A percentile compares a stretch with the other conserved stretches of the same genome.
Conservation (phyloP, 2,888 invertebrate genomes). For the Aelia acuminata region DNA sequence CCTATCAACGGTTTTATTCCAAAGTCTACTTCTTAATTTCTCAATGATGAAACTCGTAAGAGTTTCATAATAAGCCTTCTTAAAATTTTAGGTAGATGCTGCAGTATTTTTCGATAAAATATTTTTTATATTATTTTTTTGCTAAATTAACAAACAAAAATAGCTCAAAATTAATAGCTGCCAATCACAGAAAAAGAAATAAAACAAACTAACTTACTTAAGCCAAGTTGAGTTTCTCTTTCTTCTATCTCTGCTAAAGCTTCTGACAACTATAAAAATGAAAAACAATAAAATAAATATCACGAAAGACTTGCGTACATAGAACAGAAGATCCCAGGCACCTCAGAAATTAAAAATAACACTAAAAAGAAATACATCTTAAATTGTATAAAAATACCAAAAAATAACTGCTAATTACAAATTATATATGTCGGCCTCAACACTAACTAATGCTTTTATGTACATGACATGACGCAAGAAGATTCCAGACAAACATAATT, state of each 20-base stretch:
- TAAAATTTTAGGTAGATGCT: not conserved
- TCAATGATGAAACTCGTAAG: not conserved
- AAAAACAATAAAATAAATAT: not conserved
- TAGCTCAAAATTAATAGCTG: not conserved
- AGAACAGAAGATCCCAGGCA: too few relatives aligned
- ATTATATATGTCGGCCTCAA: too few relatives aligned
- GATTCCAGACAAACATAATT: too few relatives aligned
- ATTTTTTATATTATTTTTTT: too few relatives aligned
- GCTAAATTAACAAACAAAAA: not conserved
- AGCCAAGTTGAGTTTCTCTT: slow-evolving; percentile 68
- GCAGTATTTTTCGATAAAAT: not conserved
- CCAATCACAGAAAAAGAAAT: not conserved
- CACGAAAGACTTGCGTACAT: not conserved
- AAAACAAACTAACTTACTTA: slow-evolving; percentile 62
- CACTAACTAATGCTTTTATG: too few relatives aligned
- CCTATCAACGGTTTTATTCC: too few relatives aligned
- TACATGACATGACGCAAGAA: too few relatives aligned
- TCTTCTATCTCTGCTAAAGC: slow-evolving; percentile 68
- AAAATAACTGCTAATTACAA: too few relatives aligned
- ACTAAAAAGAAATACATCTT: too few relatives aligned
- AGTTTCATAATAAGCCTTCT: too few relatives aligned
- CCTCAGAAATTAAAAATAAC: too few relatives aligned
- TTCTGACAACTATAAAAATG: slow-evolving; percentile 67
- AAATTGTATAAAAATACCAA: too few relatives aligned
- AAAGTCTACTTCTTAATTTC: not conserved